Evolutionary conservation across 2,113 vertebrate genomes (phyloP), one percentile per base, ranked within the genome.

Genomic region (Protobothrops mucrosquamatus): DNA sequence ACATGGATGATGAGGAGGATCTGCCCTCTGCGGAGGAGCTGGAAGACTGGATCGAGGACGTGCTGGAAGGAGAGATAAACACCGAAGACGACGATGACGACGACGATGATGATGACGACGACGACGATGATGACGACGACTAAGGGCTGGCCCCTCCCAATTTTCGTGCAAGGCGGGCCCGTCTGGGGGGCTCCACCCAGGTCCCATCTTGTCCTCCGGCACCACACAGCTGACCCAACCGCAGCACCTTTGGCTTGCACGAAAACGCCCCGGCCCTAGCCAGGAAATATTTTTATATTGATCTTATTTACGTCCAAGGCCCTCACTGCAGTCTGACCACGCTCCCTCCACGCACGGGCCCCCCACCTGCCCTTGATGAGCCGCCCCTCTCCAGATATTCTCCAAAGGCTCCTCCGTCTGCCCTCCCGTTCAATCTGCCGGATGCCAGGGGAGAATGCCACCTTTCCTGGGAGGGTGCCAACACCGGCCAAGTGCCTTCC

Each of bases 1-100:
- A 99, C 85, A 99, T 99, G 98, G 98, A 98, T 3, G 97, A 98
- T 0, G 97, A 98, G 3, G 98, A 99, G 6, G 98, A 98, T 94
- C 98, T 99, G 96, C 99, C 99, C 2, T 96, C 98, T 0, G 96
- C 98, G 0, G 98, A 98, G 0, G 98, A 99, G 96, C 96, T 99
- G 61, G 98, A 99, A 94, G 97, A 98, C 96, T 99, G 98, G 98
- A 97, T 99, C 0, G 98, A 99, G 86, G 98, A 99, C 0, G 98
- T 99, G 91, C 96, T 99, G 89, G 97, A 96, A 0, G 98, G 99
- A 0, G 98, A 98, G 92, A 98, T 99, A 55, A 98, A 98, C 96
- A 98, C 98, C 1, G 98, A 99, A 91, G 97, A 98, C 0, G 98
- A 98, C 0, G 98, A 98, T 0, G 98, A 98, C 0, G 97, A 98